Evolutionary conservation across 2,888 invertebrate species (phyloP), one percentile per base, ranked within the genome.

Genomic region (Prosapia bicincta): DNA sequence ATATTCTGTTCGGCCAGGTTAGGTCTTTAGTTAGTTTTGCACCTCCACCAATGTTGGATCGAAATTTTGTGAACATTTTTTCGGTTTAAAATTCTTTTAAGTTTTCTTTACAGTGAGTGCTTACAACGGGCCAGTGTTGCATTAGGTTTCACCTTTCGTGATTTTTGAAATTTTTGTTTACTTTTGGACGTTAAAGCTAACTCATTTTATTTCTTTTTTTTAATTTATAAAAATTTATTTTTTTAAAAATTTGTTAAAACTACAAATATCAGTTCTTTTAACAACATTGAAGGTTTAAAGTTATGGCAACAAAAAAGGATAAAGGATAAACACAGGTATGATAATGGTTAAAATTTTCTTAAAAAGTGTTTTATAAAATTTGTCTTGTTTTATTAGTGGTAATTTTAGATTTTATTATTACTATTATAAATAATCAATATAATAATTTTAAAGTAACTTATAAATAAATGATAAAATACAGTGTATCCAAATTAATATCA

Each of bases 11-110:
- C 54, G 54, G 1, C 20, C 54, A 69, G 28, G 54, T n/a, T 65
- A 54, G 20, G 26, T 15, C 54, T 43, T 74, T 74, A 74, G 74
- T 74, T 74, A 65, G 69, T 69, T 74, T 69, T 66, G 28, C 74
- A 74, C 74, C 74, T 54, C 69, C 74, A 24, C 25, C 74, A 74
- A 65, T 2, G 74, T 32, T 69, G 74, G 74, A 65, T 74, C 69
- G 30, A 69, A 74, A 74, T 74, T 74, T 23, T 30, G 69, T 43
- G 26, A 13, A 13, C 15, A 13, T 38, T 38, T 38, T 30, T 54
- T 54, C n/a, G 20, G 54, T n/a, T 54, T 54, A 20, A 38, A 38
- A 38, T 13, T 0, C 43, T n/a, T 15, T 26, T 69, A 38, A 26
- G 32, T 69, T 68, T 74, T 24, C 26, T 25, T 20, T 20, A 20